phyloP scores from a whole-genome alignment of 1,140 invertebrate species.

The Linepithema humile region DNA sequence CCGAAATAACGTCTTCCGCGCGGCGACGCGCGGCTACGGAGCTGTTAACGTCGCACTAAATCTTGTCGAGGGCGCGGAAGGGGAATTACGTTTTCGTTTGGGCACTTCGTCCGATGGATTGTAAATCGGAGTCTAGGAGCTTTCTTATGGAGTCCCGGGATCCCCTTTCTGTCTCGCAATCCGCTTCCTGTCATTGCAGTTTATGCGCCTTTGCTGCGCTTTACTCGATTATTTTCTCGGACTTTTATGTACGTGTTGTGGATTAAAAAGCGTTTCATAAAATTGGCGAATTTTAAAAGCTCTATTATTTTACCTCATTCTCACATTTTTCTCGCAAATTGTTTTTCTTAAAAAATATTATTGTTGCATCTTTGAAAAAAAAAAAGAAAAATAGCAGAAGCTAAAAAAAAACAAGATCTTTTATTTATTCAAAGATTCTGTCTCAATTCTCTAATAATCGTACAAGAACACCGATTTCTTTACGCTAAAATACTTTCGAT shows the following conservation, averaged over 20 bases:
- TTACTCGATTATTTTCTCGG: conserved; percentile 20
- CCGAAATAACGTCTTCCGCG: conserved; percentile 65
- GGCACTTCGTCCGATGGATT: conserved; percentile 57
- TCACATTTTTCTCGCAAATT: background rate
- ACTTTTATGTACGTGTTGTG: background rate
- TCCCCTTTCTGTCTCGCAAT: conserved; percentile 42
- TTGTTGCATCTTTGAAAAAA: background rate
- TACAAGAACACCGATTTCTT: background rate
- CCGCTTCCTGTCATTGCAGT: conserved; percentile 39
- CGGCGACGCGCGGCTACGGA: conserved; percentile 52
- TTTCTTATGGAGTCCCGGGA: conserved; percentile 42
- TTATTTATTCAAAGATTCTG: background rate
- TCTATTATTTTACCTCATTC: background rate
- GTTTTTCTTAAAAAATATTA: background rate
- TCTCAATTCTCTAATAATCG: background rate
- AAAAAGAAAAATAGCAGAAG: background rate
- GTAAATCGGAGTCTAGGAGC: conserved; percentile 49
- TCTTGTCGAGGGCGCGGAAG: conserved; percentile 52
- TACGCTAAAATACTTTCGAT: background rate
- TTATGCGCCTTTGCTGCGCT: conserved; percentile 3
- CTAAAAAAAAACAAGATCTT: background rate
- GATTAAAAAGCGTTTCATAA: background rate
- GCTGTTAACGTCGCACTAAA: conserved; percentile 57
- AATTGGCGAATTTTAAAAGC: background rate
- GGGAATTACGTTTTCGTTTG: conserved; percentile 58